These are phyloP conservation scores for Canis aureus DNA, from an alignment of 2,113 vertebrate species.

Conservation along the genomic window DNA sequence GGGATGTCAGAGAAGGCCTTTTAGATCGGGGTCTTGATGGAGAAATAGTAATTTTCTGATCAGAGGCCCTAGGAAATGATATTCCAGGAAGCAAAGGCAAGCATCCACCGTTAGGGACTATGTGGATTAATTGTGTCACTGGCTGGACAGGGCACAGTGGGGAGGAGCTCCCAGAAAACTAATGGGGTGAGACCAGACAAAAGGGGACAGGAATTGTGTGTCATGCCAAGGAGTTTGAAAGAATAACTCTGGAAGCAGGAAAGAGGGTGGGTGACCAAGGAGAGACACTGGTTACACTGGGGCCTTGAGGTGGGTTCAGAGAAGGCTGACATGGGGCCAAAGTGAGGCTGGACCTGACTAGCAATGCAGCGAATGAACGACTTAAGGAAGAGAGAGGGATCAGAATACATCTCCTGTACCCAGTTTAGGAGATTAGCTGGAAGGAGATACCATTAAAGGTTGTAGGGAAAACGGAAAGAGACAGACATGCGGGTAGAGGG, in stretches of 20 bases:
- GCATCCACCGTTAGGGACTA: neutral
- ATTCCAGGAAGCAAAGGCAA: slow-evolving; percentile 44
- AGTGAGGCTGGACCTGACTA: slow-evolving; percentile 2
- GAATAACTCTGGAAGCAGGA: neutral
- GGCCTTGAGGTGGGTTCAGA: neutral
- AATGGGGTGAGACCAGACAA: neutral
- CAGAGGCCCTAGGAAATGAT: neutral
- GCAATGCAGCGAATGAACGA: neutral
- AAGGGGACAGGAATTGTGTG: neutral
- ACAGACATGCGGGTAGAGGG: neutral
- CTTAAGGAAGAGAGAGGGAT: neutral
- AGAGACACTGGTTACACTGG: neutral
- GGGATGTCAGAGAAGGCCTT: neutral
- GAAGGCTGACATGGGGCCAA: neutral
- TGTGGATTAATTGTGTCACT: neutral
- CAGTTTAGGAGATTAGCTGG: neutral
- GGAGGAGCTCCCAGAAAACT: neutral
- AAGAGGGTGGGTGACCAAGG: neutral
- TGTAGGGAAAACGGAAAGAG: neutral
- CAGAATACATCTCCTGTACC: slow-evolving; percentile 20
- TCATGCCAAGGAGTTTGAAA: neutral
- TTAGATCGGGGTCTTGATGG: neutral
- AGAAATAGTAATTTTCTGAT: slow-evolving; percentile 29
- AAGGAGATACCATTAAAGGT: neutral
- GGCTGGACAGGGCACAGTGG: neutral